A percentile compares a stretch with the other conserved stretches of the same genome.
phyloP scores from a whole-genome alignment of 2,113 vertebrate species.

The Crotalus horridus region DNA sequence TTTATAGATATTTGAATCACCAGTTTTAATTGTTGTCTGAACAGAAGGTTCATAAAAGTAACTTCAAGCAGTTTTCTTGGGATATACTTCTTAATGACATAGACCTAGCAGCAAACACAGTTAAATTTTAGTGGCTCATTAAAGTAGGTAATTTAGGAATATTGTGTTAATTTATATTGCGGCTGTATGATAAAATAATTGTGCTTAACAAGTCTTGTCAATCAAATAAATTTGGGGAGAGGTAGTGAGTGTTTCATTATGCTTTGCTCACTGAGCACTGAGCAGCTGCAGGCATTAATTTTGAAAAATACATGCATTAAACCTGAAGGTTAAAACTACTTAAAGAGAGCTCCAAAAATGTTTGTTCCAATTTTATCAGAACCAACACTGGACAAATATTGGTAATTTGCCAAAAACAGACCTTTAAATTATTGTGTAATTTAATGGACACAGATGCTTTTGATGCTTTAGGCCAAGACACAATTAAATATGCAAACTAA shows the following conservation, averaged over 20 bases:
- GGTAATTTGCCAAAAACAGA: conserved; percentile 32
- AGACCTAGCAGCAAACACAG: neutral
- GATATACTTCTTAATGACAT: neutral
- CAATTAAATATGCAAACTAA: conserved; percentile 30
- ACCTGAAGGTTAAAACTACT: conserved; percentile 37
- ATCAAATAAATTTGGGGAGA: neutral
- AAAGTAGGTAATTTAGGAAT: neutral
- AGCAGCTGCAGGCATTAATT: neutral
- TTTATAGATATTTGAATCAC: neutral
- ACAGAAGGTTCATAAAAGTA: neutral
- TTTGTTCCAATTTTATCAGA: conserved; percentile 4
- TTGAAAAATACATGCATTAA: conserved; percentile 22
- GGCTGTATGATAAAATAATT: neutral
- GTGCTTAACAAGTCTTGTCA: neutral
- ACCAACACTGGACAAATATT: conserved; percentile 9
- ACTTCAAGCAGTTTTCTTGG: rapidly evolving
- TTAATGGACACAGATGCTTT: conserved; percentile 4
- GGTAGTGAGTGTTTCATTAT: neutral
- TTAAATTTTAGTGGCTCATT: neutral
- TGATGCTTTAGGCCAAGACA: conserved; percentile 21
- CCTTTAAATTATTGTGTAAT: neutral
- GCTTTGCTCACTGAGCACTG: neutral
- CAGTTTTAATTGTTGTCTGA: neutral
- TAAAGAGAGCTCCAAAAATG: neutral
- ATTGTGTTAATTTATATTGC: conserved; percentile 1